Conservation (phyloP, 2,888 invertebrate genomes). For the Drosophila melanocephala region DNA sequence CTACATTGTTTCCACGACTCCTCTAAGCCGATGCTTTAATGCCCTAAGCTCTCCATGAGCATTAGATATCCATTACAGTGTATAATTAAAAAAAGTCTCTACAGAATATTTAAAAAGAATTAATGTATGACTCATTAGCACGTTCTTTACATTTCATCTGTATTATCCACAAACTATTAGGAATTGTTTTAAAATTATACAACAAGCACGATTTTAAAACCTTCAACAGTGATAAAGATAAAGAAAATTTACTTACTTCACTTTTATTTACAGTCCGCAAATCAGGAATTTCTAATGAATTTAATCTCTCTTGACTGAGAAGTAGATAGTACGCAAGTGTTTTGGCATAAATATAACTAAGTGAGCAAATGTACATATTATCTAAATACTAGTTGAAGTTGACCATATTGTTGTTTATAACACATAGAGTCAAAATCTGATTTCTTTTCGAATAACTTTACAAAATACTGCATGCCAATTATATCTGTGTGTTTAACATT, state of each 20-base stretch:
- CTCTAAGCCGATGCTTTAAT: background rate
- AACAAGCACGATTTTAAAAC: background rate
- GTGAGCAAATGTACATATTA: background rate
- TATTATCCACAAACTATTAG: background rate
- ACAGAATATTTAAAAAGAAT: background rate
- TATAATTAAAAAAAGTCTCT: background rate
- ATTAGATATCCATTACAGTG: background rate
- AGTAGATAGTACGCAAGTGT: background rate
- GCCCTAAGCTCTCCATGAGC: background rate
- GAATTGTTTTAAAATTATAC: background rate
- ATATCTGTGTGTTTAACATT: background rate
- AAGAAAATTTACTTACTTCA: background rate
- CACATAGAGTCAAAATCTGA: background rate
- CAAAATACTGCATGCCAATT: background rate
- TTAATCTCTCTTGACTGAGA: background rate
- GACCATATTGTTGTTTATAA: background rate
- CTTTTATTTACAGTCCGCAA: background rate
- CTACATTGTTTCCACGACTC: background rate
- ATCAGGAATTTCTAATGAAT: background rate
- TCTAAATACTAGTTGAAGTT: background rate
- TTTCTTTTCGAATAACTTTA: background rate
- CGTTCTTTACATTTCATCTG: background rate
- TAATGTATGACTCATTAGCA: background rate
- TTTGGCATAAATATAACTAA: background rate
- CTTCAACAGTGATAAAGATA: background rate